Evolutionary conservation across 2,113 vertebrate genomes (phyloP).

Genomic region (Mohoua ochrocephala): DNA sequence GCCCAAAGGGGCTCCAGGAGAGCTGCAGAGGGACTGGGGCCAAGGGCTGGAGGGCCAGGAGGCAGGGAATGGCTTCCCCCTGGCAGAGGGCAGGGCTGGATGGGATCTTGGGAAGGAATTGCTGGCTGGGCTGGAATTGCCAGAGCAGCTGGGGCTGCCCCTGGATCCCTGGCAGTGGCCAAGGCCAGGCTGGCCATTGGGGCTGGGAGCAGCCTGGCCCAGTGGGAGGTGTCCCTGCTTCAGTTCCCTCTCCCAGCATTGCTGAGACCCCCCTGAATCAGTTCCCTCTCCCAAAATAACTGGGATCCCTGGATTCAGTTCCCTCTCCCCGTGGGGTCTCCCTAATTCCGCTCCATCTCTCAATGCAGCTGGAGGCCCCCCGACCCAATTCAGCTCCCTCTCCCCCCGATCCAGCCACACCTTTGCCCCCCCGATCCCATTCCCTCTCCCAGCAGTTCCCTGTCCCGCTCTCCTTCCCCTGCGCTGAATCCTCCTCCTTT

Average conservation of each 20-base stretch:
- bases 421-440: background rate
- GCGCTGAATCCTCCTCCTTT: background rate
- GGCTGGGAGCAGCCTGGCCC: background rate
- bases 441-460: background rate
- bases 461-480: background rate
- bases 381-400: background rate
- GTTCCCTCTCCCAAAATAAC: background rate
- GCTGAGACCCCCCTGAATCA: too few species aligned
- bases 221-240: background rate
- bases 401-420: background rate
- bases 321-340: background rate
- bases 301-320: background rate
- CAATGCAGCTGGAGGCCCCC: rapidly evolving
- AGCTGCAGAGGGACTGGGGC: background rate
- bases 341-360: background rate
- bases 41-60: background rate
- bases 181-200: background rate
- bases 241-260: background rate
- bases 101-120: background rate
- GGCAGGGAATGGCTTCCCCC: background rate
- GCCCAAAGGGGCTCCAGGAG: background rate
- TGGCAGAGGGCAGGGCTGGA: background rate
- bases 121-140: rapidly evolving
- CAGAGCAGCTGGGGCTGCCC: background rate
- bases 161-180: background rate